Evolutionary conservation across 1,140 invertebrate species (phyloP).

Genomic region (Cardiocondyla obscurior): DNA sequence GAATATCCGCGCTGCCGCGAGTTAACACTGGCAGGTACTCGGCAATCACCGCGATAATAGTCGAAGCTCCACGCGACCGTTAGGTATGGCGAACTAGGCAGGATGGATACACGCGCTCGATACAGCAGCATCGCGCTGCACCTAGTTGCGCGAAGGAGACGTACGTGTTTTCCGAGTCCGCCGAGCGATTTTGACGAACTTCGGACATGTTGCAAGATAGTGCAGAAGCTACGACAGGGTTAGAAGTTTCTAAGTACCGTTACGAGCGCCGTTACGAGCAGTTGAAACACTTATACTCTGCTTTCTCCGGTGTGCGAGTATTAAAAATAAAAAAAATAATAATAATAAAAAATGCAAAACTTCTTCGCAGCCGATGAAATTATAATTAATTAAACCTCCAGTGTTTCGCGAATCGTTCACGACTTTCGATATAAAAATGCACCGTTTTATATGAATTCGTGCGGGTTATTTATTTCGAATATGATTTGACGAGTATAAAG

Average conservation of each 20-base stretch:
- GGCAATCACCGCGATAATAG: conserved; percentile 71
- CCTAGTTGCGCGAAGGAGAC: neutral
- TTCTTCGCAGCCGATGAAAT: neutral
- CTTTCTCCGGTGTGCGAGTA: neutral
- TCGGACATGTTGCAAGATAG: neutral
- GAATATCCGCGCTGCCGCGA: conserved; percentile 64
- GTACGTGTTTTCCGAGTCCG: neutral
- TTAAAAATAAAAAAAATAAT: too few relatives aligned
- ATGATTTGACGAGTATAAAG: too few relatives aligned
- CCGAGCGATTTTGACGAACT: conserved; percentile 12
- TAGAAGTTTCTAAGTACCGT: neutral
- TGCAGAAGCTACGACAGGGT: neutral
- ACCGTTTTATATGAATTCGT: neutral
- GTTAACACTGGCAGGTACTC: conserved; percentile 69
- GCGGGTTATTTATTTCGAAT: neutral
- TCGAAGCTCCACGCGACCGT: conserved; percentile 71
- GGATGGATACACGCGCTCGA: conserved; percentile 52
- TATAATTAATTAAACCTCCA: neutral
- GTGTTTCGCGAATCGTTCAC: neutral
- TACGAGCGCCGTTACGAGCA: neutral
- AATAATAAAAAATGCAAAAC: neutral
- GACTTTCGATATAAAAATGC: neutral
- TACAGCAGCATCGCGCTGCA: conserved; percentile 5
- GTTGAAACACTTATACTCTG: neutral
- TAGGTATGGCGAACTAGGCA: conserved; percentile 67